Conservation (phyloP, 2,113 vertebrate species). For the Pterocles gutturalis region DNA sequence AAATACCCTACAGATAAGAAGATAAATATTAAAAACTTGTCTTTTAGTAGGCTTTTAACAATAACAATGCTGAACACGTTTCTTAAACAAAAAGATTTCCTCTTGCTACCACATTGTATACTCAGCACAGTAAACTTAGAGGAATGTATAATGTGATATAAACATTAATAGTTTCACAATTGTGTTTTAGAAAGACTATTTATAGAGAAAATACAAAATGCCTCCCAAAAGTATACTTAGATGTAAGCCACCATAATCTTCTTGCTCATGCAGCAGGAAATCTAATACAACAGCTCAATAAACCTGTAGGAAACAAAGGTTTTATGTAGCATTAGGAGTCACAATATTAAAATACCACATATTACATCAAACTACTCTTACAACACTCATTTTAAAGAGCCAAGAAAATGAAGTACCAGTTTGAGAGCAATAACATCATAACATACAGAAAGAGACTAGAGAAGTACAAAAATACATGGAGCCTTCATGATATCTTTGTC, state of each 20-base stretch:
- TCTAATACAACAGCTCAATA: slow-evolving; percentile 95
- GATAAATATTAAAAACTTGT: slow-evolving; percentile 53
- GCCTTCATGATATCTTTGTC: neutral
- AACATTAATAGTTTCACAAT: slow-evolving; percentile 85
- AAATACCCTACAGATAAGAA: slow-evolving; percentile 49
- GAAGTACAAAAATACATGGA: neutral
- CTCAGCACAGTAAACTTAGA: slow-evolving; percentile 74
- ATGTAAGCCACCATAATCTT: slow-evolving; percentile 98
- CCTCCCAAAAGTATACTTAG: slow-evolving; percentile 92
- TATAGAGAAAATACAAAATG: slow-evolving; percentile 88
- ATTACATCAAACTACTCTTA: slow-evolving; percentile 80
- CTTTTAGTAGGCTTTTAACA: slow-evolving; percentile 55
- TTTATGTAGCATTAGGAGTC: slow-evolving; percentile 87
- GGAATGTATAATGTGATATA: slow-evolving; percentile 82
- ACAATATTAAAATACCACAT: slow-evolving; percentile 82
- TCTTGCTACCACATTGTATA: slow-evolving; percentile 58
- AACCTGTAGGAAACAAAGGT: slow-evolving; percentile 90
- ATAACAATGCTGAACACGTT: slow-evolving; percentile 62
- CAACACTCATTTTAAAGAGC: slow-evolving; percentile 78
- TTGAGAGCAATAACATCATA: slow-evolving; percentile 65
- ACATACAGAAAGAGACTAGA: neutral
- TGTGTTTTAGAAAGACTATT: slow-evolving; percentile 85
- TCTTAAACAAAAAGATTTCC: slow-evolving; percentile 69
- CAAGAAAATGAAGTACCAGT: slow-evolving; percentile 73
- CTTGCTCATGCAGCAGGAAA: slow-evolving; percentile 97